These are phyloP conservation scores for Noctua janthe DNA, from an alignment of 2,888 invertebrate genomes.

Conservation along the genomic window DNA sequence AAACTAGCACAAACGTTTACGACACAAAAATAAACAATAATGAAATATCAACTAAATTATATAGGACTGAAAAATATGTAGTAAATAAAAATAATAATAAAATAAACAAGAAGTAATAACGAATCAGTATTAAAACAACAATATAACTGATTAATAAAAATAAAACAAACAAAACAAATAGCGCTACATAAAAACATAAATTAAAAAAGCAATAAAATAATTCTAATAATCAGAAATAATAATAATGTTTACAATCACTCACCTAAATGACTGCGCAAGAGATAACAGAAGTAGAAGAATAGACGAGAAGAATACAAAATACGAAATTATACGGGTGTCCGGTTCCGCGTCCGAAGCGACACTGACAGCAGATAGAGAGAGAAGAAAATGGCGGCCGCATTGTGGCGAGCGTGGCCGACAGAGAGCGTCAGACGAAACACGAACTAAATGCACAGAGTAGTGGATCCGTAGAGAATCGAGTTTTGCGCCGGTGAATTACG, in stretches of 20 bases:
- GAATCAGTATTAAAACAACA: constrained; percentile 5
- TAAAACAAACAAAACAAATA: not conserved
- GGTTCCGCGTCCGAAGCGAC: constrained; percentile 76
- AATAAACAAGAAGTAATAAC: not conserved
- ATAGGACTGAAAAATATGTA: not conserved
- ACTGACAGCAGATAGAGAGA: constrained; percentile 87
- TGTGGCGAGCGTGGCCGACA: constrained; percentile 70
- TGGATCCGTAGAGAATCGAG: constrained; percentile 68
- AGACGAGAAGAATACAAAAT: constrained; percentile 80
- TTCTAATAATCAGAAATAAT: constrained; percentile 1
- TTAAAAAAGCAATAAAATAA: not conserved
- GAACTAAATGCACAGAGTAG: constrained; percentile 76
- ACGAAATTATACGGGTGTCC: constrained; percentile 76
- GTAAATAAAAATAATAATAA: not conserved
- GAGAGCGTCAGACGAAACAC: constrained; percentile 72
- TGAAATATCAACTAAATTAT: constrained; percentile 6
- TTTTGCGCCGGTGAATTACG: constrained; percentile 47
- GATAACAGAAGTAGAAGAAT: constrained; percentile 82
- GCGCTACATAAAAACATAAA: not conserved
- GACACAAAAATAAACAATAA: constrained; percentile 20
- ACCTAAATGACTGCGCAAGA: constrained; percentile 68
- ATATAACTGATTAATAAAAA: not conserved
- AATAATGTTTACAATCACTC: constrained; percentile 64
- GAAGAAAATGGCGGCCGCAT: constrained; percentile 88
- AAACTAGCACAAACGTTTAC: constrained; percentile 9